Evolutionary conservation across 1,140 invertebrate genomes (phyloP), one percentile per base, ranked within the genome.

Genomic region (Cherax quadricarinatus): DNA sequence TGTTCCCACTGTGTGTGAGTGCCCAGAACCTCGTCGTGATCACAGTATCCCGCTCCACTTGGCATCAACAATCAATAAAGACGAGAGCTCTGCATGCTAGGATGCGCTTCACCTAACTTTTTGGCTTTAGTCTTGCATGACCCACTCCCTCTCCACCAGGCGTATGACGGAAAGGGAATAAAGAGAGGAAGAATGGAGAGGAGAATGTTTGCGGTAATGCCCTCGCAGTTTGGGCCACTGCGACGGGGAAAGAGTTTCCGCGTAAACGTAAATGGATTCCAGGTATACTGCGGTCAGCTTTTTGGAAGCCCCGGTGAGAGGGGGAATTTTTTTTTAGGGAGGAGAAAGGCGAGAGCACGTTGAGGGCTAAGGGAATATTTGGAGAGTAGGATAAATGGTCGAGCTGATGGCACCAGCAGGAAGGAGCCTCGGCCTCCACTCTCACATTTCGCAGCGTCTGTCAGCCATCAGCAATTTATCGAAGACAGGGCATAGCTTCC

Each of bases 51-150:
- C n/a, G 70, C 70, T 75, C n/a, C 70, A 30, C 70, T 75, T 75
- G 70, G 70, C 70, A 3, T 75, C 70, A 75, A 75, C 70, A 75
- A 75, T 75, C 70, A 75, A 75, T 75, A 75, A 75, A 75, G 24
- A 75, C 70, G 70, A 30, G 24, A 75, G 7, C 70, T 75, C n/a
- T 30, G 70, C 70, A 75, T 75, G 70, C 70, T 75, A 75, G 70
- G 24, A n/a, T 75, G 70, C 70, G 70, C 70, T 75, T 30, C 70
- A 75, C 70, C 70, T 75, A 24, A 24, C 70, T 70, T 18, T 57
- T 57, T 41, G 30, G 9, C 57, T 60, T 10, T 60, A 10, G 14
- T 66, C 5, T 75, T 75, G 24, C 66, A 75, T 30, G 70, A 75
- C 70, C 12, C 30, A 9, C n/a, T 75, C 70, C 70, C 70, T 21